Percentiles rank a stretch among this genome's conserved stretches.
These are phyloP conservation scores for Ischnura elegans DNA, from an alignment of 2,888 invertebrate genomes.

Conservation along the genomic window DNA sequence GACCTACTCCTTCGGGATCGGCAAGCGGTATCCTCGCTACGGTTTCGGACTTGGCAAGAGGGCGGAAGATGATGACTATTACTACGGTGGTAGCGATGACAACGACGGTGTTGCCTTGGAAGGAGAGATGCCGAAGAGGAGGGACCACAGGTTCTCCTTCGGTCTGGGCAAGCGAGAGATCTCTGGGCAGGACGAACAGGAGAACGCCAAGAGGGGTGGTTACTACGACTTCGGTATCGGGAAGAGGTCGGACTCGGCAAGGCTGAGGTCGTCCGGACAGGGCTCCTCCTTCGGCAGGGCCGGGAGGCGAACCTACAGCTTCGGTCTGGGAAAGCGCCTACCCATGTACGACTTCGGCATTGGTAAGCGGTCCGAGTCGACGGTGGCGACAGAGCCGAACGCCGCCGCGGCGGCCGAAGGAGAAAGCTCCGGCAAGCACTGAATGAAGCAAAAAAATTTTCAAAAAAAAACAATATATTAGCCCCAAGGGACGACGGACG, in stretches of 20 bases:
- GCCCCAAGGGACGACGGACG: constrained; percentile 10
- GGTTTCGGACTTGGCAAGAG: constrained; percentile 71
- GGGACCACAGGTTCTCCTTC: constrained; percentile 78
- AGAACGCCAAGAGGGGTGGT: constrained; percentile 70
- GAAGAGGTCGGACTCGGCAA: constrained; percentile 75
- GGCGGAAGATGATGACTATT: constrained; percentile 21
- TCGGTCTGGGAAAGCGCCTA: constrained; percentile 81
- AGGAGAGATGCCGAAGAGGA: constrained; percentile 68
- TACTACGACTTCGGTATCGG: constrained; percentile 80
- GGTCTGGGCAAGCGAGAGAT: constrained; percentile 80
- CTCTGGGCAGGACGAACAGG: constrained; percentile 68
- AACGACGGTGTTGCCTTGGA: background rate
- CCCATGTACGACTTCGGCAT: constrained; percentile 81
- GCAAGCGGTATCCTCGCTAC: constrained; percentile 73
- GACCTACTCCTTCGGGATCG: constrained; percentile 73
- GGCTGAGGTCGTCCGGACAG: constrained; percentile 21
- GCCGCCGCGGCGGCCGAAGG: constrained; percentile 20
- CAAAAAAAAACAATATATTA: background rate
- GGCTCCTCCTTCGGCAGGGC: constrained; percentile 66
- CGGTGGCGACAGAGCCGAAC: background rate
- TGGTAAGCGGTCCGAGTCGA: constrained; percentile 78
- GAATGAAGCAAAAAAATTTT: background rate
- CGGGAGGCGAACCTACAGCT: constrained; percentile 77
- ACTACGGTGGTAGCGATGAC: background rate
- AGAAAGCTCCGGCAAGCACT: constrained; percentile 40